Evolutionary conservation across 2,888 invertebrate genomes (phyloP), one percentile per base, ranked within the genome.

Genomic region (Agriopis aurantiaria): DNA sequence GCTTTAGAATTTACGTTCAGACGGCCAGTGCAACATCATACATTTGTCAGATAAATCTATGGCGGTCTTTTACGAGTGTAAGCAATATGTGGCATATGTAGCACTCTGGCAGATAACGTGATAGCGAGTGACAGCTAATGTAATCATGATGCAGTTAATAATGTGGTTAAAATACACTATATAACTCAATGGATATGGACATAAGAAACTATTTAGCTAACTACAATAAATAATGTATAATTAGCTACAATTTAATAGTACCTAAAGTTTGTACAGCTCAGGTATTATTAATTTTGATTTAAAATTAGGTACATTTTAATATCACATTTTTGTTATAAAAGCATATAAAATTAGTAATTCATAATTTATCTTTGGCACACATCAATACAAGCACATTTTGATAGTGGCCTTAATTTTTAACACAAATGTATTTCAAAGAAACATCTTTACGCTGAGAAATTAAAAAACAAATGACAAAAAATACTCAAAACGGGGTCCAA

Each of bases 301-400:
- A 23, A 33, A 8, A 45, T 84, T 82, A 85, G 82, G 80, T 84
- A 82, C 78, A 73, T 68, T 73, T 73, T 74, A 74, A 74, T 85
- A 85, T 85, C 85, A 85, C 85, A 81, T 78, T 80, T 77, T 80
- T 41, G 56, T 65, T 78, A 77, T 80, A 79, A 81, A 79, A 76
- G 77, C 72, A 56, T 72, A 59, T 57, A 40, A 41, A 48, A 53
- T 43, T 33, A 65, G 57, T n/a, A 49, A 53, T 62, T 67, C 8
- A 46, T 64, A 70, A 69, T 73, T 79, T 60, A n/a, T 74, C 62
- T 80, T 84, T 84, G 82, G 83, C 84, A 84, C 83, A 73, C 75
- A 65, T 67, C 61, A 59, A 56, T 40, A 68, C 46, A 60, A 45
- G 43, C 58, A 59, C 56, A 49, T 51, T 59, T 58, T 56, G 40